Base-by-base conservation (phyloP, 1,140 invertebrate genomes). In the Papilio polyxenes region DNA sequence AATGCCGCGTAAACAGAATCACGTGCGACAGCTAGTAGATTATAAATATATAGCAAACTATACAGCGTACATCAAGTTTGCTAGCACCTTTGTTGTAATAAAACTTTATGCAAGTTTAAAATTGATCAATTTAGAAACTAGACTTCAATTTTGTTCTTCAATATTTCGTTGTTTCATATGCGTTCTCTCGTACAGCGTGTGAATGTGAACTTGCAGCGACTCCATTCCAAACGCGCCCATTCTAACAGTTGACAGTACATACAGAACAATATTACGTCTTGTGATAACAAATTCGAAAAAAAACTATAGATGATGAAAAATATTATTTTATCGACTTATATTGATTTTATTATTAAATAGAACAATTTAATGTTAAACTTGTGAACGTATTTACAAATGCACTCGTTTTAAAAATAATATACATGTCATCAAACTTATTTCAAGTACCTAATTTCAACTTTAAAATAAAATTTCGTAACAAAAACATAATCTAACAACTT, bases 141-240 rank as follows among this genome's bases (percentile, higher is more conserved):
- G n/a, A 20, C 2, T 59, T 20, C 20, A 53, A 53, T 9, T 53
- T 53, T 53, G 7, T 10, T 0, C 1, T 23, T n/a, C 6, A 17
- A 62, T 62, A 62, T 62, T 62, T 23, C 56, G 56, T 59, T 75
- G 44, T 75, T 17, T 75, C 37, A 75, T 4, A n/a, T 31, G 44
- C 48, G 17, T 75, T 75, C 20, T 75, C 15, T 75, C 44, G 48
- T 15, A 49, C 23, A 44, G 49, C n/a, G 48, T 75, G n/a, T 20
- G 5, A n/a, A 75, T 75, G n/a, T 75, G 17, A 10, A 15, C 13
- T 44, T 13, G 17, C 2, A 51, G 75, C n/a, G 48, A 20, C n/a
- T n/a, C 74, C 44, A 75, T 75, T 75, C 74, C n/a, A 75, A 75
- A 75, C 74, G 40, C 48, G 74, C 74, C 48, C 74, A 49, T 75